Base-by-base conservation (phyloP, 2,888 invertebrate species). In the Xanthia icteritia region DNA sequence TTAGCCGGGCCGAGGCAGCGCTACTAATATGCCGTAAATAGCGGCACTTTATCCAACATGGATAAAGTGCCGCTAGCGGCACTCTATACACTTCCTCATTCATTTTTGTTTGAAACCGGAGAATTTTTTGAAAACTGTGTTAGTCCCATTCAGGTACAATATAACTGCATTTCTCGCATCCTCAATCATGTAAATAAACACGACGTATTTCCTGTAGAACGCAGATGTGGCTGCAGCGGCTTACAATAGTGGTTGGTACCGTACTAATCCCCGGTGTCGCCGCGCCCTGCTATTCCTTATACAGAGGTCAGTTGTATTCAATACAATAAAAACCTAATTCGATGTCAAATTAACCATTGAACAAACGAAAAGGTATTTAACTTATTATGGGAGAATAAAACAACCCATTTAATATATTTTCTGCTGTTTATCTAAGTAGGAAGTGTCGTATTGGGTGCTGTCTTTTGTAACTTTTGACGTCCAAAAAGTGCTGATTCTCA, bases 201-300 rank as follows among this genome's bases (percentile, higher is more conserved):
- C 51, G 20, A n/a, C 72, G 60, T 81, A 70, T 82, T 88, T 87
- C 79, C 83, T 90, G 68, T 89, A 96, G 96, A 96, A 95, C 81
- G 93, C 92, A 71, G 93, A 95, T 75, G 92, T 96, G 61, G 93
- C 95, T 5, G 77, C 87, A 11, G 94, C 95, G 0, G 95, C 95
- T 5, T 96, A 95, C 88, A 95, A 92, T 83, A 95, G 96, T 82
- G 91, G 91, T 69, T 96, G 96, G 96, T 95, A 95, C 88, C 91
- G 92, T 77, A 94, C 94, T 61, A 94, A 92, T 85, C 92, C 95
- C 39, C 92, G 92, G 51, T 95, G 95, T 86, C 93, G 95, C 45
- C 93, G 94, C 51, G 93, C 94, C 72, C 87, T 96, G 75, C 90
- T 93, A 74, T 94, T 96, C 86, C 93, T 96, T 77, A 94, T 96